phyloP scores from a whole-genome alignment of 2,113 vertebrate species.

The Plestiodon gilberti region DNA sequence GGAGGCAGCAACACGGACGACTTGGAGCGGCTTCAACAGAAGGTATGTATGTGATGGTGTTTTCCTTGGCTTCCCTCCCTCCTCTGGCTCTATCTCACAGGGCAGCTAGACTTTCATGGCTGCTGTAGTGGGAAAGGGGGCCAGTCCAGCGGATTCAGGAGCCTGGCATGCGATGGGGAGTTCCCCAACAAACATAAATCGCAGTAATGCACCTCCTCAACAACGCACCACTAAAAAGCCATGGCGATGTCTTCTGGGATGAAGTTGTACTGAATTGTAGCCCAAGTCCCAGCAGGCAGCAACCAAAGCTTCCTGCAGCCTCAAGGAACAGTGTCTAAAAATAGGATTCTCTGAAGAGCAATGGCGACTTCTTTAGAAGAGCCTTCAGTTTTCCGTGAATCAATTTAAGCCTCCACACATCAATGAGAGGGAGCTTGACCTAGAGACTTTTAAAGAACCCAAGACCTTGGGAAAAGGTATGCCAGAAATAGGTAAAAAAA shows the following conservation, averaged over 20 bases:
- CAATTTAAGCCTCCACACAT: conserved; percentile 54
- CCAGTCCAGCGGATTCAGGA: not conserved
- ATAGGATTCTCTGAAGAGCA: conserved; percentile 65
- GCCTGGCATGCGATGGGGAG: not conserved
- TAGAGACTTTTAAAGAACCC: conserved; percentile 59
- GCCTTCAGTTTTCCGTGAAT: conserved; percentile 58
- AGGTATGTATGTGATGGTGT: not conserved
- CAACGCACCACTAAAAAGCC: not conserved
- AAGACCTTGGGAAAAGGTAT: conserved; percentile 57
- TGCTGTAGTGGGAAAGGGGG: not conserved
- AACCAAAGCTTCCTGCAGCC: conserved; percentile 43
- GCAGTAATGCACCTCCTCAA: not conserved
- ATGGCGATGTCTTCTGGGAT: not conserved
- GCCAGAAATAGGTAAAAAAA: conserved; percentile 48
- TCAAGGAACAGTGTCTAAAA: conserved; percentile 55
- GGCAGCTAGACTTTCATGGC: not conserved
- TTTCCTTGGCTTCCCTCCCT: not conserved
- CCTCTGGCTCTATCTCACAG: not conserved
- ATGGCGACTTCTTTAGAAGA: conserved; percentile 61
- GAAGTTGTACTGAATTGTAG: conserved; percentile 1
- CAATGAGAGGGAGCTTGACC: conserved; percentile 65
- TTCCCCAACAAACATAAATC: not conserved
- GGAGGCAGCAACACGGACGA: not conserved
- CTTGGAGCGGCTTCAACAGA: not conserved
- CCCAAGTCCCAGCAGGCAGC: conserved; percentile 3